Evolutionary conservation across 2,888 invertebrate species (phyloP), one percentile per base, ranked within the genome.

Genomic region (Diarsia rubi): DNA sequence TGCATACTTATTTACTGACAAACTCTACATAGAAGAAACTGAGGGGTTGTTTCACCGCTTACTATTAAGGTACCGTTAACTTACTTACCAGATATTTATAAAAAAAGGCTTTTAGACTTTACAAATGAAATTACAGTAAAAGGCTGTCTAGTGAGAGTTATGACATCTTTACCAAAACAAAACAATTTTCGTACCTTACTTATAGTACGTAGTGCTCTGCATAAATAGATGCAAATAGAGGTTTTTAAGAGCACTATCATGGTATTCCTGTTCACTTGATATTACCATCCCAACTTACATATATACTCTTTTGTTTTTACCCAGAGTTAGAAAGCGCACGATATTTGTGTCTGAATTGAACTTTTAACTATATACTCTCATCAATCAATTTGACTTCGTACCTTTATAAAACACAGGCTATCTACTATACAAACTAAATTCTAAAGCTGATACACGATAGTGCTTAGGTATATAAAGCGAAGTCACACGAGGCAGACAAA

Each of bases 401-500:
- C 16, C 27, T 27, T 45, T 37, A 52, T 60, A n/a, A 54, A 73
- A 57, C 42, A 71, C 70, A 24, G 27, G 24, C 16, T 60, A 49
- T n/a, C 14, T 62, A 45, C 59, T 24, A 21, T 24, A 60, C 27
- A 52, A 45, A 47, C 44, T 54, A 68, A 59, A 59, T 31, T 59
- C 47, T 52, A 52, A 42, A 45, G 49, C 37, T 44, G 75, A 52
- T 49, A 78, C 62, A 75, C 44, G 49, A 75, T 60, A 59, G 31
- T n/a, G 57, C n/a, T 42, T 42, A 78, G 37, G 19, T 52, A 62
- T 45, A 66, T 67, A 78, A 47, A 44, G 68, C 57, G 60, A 75
- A 81, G 75, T 81, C 81, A 82, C 84, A 76, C 65, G 47, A 80
- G 44, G 54, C 44, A 63, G 77, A 78, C 81, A 85, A 83, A 85